A percentile compares a stretch with the other conserved stretches of the same genome.
phyloP scores from a whole-genome alignment of 2,113 vertebrate genomes.

The Poeciliopsis prolifica region DNA sequence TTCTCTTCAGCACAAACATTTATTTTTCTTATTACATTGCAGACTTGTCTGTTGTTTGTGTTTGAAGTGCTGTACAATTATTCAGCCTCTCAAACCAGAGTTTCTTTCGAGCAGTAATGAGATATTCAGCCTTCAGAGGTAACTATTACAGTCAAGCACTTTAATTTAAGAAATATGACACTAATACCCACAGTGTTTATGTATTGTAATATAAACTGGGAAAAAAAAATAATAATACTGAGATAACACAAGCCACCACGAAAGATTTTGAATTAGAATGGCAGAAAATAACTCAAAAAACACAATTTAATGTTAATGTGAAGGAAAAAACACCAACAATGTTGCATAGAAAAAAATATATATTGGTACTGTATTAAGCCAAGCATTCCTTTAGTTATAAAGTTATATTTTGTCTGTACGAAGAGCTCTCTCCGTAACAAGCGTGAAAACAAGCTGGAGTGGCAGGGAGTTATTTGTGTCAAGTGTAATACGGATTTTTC shows the following conservation, averaged over 20 bases:
- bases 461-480: conserved; percentile 49
- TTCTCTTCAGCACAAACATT: conserved; percentile 23
- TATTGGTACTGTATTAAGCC: conserved; percentile 37
- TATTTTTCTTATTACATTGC: conserved; percentile 3
- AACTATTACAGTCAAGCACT: too few relatives aligned
- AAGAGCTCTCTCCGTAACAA: conserved; percentile 47
- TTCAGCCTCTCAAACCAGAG: too few relatives aligned
- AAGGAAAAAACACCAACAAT: not conserved
- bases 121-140: too few relatives aligned
- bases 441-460: conserved; percentile 58
- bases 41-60: not conserved
- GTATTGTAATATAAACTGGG: too few relatives aligned
- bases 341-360: not conserved
- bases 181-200: too few relatives aligned
- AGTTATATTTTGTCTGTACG: conserved; percentile 9
- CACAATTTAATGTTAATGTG: not conserved
- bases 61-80: not conserved
- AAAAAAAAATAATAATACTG: not conserved
- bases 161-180: too few relatives aligned
- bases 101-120: too few relatives aligned
- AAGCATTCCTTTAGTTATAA: conserved; percentile 1
- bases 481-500: conserved; percentile 52
- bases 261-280: not conserved
- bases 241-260: not conserved
- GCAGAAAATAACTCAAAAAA: not conserved